phyloP scores from a whole-genome alignment of 2,888 invertebrate species.

The Trichopria drosophilae region DNA sequence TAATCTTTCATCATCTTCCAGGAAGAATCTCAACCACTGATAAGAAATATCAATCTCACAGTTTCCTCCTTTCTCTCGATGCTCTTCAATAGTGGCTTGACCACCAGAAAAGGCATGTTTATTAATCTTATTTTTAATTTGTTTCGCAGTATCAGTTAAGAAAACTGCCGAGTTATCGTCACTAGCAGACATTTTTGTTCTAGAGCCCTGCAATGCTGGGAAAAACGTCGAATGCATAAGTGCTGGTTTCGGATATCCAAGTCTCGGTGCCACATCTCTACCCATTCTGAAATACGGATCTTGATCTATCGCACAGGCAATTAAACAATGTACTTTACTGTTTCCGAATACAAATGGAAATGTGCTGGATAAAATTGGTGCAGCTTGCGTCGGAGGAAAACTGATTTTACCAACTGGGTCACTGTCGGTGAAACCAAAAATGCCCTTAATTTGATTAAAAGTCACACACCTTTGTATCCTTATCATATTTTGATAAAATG shows the following conservation, averaged over 20 bases:
- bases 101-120: constrained; percentile 99
- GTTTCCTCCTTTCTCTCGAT: constrained; percentile 87
- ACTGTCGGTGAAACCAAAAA: constrained; percentile 96
- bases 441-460: constrained; percentile 96
- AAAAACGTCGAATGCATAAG: constrained; percentile 85
- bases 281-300: constrained; percentile 99
- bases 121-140: constrained; percentile 94
- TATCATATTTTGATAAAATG: constrained; percentile 91
- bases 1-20: constrained; percentile 88
- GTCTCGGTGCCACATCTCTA: constrained; percentile 83
- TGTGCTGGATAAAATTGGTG: constrained; percentile 86
- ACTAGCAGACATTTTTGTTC: constrained; percentile 98
- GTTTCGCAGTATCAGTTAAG: constrained; percentile 92
- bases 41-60: constrained; percentile 94
- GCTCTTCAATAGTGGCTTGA: constrained; percentile 89
- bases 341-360: constrained; percentile 89
- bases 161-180: constrained; percentile 92
- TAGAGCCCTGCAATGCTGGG: constrained; percentile 93
- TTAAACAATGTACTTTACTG: constrained; percentile 78
- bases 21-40: constrained; percentile 92
- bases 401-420: constrained; percentile 95
- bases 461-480: constrained; percentile 93
- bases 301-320: constrained; percentile 99
- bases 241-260: constrained; percentile 87
- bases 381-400: constrained; percentile 96